Percentiles rank a stretch among this genome's conserved stretches.
Conservation (phyloP, 2,797 vertebrate genomes). For the Enoplosus armatus region DNA sequence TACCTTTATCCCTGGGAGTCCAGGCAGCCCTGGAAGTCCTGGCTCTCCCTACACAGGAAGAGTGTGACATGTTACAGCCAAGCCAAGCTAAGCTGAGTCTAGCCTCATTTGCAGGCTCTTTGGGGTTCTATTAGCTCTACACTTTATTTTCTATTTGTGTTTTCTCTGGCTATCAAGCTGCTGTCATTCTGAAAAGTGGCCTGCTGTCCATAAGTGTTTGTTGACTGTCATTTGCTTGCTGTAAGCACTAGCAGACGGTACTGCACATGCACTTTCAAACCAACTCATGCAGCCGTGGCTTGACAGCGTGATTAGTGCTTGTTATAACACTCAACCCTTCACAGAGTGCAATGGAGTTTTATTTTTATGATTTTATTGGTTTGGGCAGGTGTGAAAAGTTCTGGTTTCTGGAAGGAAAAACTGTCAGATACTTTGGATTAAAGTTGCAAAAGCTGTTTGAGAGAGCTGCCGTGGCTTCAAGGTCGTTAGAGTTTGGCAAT, state of each 20-base stretch:
- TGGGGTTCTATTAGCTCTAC: constrained; percentile 51
- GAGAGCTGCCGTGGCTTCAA: constrained; percentile 52
- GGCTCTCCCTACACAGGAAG: constrained; percentile 99
- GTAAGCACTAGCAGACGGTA: constrained; percentile 62
- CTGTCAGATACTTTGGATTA: constrained; percentile 60
- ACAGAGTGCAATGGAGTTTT: constrained; percentile 59
- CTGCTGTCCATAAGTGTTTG: constrained; percentile 32
- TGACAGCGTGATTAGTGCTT: constrained; percentile 75
- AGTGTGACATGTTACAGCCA: constrained; percentile 93
- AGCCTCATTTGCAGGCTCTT: constrained; percentile 66
- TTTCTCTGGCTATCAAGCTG: constrained; percentile 52
- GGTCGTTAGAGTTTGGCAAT: constrained; percentile 56
- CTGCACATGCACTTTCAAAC: constrained; percentile 78
- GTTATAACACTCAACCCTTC: constrained; percentile 70
- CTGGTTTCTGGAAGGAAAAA: constrained; percentile 58
- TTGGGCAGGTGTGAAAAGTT: constrained; percentile 68
- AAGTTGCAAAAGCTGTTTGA: constrained; percentile 55
- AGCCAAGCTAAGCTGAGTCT: constrained; percentile 81
- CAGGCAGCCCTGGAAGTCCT: constrained; percentile 99
- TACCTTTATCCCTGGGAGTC: constrained; percentile 99
- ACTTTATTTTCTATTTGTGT: constrained; percentile 35
- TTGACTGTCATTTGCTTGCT: constrained; percentile 48
- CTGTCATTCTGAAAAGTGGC: constrained; percentile 44
- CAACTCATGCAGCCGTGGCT: constrained; percentile 77
- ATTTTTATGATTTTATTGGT: constrained; percentile 54